Conservation (phyloP, 2,113 vertebrate genomes). For the Hyla sarda region DNA sequence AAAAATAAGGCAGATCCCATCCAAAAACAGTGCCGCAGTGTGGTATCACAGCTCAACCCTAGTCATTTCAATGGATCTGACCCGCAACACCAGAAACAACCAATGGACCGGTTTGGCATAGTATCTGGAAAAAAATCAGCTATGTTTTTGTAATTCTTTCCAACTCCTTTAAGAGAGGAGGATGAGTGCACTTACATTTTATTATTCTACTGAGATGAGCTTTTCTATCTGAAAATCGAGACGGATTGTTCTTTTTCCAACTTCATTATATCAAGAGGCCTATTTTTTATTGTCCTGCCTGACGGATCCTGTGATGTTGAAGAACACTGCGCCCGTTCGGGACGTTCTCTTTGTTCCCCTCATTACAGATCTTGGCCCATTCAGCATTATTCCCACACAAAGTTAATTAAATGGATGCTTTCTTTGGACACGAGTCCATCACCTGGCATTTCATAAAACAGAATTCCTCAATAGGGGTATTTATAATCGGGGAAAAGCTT, state of each 20-base stretch:
- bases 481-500: constrained; percentile 40
- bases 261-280: not conserved
- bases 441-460: constrained; percentile 55
- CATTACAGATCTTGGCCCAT: constrained; percentile 38
- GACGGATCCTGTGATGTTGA: not conserved
- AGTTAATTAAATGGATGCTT: constrained; percentile 54
- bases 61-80: too few relatives aligned
- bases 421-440: constrained; percentile 50
- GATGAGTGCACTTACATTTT: not conserved
- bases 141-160: not conserved
- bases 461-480: constrained; percentile 44
- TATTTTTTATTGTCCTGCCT: not conserved
- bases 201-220: not conserved
- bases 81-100: too few relatives aligned
- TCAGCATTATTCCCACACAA: constrained; percentile 16
- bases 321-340: not conserved
- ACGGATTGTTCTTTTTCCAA: not conserved
- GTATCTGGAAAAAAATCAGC: too few relatives aligned
- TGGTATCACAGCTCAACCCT: too few relatives aligned
- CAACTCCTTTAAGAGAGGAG: not conserved
- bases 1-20: too few relatives aligned
- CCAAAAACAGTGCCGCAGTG: too few relatives aligned
- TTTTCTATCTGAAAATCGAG: not conserved
- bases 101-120: too few relatives aligned
- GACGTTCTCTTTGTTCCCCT: constrained; percentile 15